Evolutionary conservation across 2,797 vertebrate genomes (phyloP).

Genomic region (Microchirus variegatus): DNA sequence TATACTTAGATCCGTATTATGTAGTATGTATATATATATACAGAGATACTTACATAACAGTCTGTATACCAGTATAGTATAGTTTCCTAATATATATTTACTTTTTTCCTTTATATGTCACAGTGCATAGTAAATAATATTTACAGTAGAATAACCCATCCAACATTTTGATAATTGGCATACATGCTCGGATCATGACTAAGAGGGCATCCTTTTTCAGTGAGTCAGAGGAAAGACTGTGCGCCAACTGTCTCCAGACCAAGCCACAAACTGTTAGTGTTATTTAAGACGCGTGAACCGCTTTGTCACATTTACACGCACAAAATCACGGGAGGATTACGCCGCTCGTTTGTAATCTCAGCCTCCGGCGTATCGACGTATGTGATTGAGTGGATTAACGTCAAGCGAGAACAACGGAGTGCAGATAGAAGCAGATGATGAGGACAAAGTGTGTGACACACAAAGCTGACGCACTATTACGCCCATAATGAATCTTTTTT

Average conservation of each 20-base stretch:
- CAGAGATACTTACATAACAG: too few species aligned
- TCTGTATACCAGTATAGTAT: too few species aligned
- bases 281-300: slow-evolving; percentile 25
- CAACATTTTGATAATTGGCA: neutral
- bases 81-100: too few species aligned
- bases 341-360: slow-evolving; percentile 39
- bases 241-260: slow-evolving; percentile 29
- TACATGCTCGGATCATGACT: neutral
- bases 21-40: too few species aligned
- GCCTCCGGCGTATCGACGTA: slow-evolving; percentile 6
- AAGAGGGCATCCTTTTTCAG: slow-evolving; percentile 8
- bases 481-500: neutral
- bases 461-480: neutral
- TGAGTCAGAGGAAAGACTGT: slow-evolving; percentile 12
- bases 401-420: slow-evolving; percentile 16
- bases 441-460: neutral
- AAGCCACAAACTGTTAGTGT: slow-evolving; percentile 29
- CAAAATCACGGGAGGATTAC: slow-evolving; percentile 37
- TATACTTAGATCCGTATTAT: too few species aligned
- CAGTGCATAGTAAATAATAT: too few species aligned
- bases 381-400: slow-evolving; percentile 29
- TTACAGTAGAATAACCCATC: too few species aligned
- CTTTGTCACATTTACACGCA: slow-evolving; percentile 29
- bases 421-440: neutral
- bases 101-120: too few species aligned